Conservation (phyloP, 2,888 invertebrate species). For the Tachina grossa region DNA sequence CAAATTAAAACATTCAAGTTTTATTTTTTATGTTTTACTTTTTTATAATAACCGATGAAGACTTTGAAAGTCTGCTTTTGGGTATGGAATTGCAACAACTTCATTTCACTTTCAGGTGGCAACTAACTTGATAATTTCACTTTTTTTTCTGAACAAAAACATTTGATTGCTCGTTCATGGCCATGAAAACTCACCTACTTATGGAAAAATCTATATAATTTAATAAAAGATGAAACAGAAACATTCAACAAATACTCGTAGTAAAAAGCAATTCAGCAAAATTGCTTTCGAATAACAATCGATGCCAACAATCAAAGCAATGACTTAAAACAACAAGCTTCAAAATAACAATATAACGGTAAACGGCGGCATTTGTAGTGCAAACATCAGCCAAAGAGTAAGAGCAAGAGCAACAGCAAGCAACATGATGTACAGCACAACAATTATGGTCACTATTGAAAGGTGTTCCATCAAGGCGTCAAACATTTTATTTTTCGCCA, state of each 20-base stretch:
- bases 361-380: background rate
- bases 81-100: background rate
- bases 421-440: background rate
- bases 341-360: slow-evolving; percentile 25
- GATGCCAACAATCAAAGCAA: slow-evolving; percentile 23
- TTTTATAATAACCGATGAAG: background rate
- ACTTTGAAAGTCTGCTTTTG: background rate
- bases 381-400: background rate
- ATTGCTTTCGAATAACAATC: slow-evolving; percentile 49
- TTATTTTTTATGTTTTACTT: background rate
- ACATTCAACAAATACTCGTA: background rate
- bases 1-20: background rate
- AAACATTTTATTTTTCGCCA: slow-evolving; percentile 18
- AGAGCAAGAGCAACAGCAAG: background rate
- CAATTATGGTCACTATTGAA: slow-evolving; percentile 38
- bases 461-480: slow-evolving; percentile 53
- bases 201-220: slow-evolving; percentile 25
- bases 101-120: slow-evolving; percentile 40
- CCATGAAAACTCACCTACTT: slow-evolving; percentile 27
- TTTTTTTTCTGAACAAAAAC: background rate
- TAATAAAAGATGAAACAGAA: slow-evolving; percentile 10
- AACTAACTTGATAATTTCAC: background rate
- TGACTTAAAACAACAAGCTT: slow-evolving; percentile 13
- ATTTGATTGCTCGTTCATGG: slow-evolving; percentile 31
- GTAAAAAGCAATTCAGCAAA: slow-evolving; percentile 27